Base-by-base conservation (phyloP, 2,113 vertebrate species). In the Periophthalmodon schlosseri region DNA sequence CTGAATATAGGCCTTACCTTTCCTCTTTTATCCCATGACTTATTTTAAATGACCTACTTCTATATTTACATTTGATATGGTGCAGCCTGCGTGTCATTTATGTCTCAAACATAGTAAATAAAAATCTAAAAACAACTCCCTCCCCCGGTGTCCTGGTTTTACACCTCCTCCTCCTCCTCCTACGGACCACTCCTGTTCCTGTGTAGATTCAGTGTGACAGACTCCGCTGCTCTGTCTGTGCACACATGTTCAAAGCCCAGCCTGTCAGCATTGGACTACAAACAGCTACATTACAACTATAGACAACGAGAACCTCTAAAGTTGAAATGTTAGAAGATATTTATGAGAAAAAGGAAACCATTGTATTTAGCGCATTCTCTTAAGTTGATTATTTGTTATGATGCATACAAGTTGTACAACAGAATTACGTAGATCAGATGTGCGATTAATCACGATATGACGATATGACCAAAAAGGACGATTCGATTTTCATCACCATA, bases 101-200 rank as follows among this genome's bases (percentile, higher is more conserved):
- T 77, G 70, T 63, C 56, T 56, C 20, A 64, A 70, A 75, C 57
- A 73, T 24, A 47, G 79, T 84, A 81, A 85, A 86, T 65, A 88
- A 81, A 13, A 72, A 47, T 76, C 72, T 84, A 72, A 80, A 89
- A 81, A 75, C 60, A 81, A 70, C 68, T 61, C 68, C 72, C 64
- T 28, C 71, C n/a, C 69, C 67, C 73, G 46, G 74, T 70, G 77
- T 87, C 73, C 72, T 72, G 70, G 24, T 87, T 82, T 88, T 79
- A 84, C 83, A 86, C 75, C 80, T 78, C 72, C 72, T 74, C 77
- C 84, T 84, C 85, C 72, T 74, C 78, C 84, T 84, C 84, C 84
- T 77, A 82, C 84, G 78, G 72, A 74, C 39, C 73, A 82, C 79
- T 81, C 69, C 74, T 81, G 76, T 76, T 86, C 78, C 84, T 77